Base-by-base conservation (phyloP, 2,113 vertebrate species). In the Chaetorhynchus papuensis region DNA sequence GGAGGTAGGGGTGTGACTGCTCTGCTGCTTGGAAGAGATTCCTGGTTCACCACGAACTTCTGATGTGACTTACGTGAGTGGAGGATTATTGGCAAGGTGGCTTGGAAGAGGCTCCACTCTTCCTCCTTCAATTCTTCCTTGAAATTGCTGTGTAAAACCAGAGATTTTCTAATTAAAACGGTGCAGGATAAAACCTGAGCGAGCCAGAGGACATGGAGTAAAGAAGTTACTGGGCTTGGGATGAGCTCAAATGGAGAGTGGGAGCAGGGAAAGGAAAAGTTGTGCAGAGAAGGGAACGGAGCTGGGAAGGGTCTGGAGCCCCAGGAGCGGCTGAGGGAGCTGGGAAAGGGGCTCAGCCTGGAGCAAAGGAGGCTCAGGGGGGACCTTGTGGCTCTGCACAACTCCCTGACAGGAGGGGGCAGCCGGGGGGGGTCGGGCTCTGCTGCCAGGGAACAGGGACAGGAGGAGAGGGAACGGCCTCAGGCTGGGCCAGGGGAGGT, bases 401-500 rank as follows among this genome's bases (percentile, higher is more conserved):
- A 3, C 1, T 42, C 66, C 68, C 76, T 65, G 76, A 1, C 76
- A 80, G 76, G 76, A 72, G 57, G 42, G 75, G 65, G 37, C 47
- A 70, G 27, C 23, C 1, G 1, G 30, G 24, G 20, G 50, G 20
- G 28, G 9, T 47, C 1, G 18, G 60, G 42, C 3, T 75, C 2
- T 85, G 30, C 24, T 42, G 3, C 5, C 71, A 59, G 53, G 71
- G 37, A 21, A 68, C 57, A 88, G 76, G 42, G 68, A 57, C 59
- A 57, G 68, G 66, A 88, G 35, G 1, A 50, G 59, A 81, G 59
- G 68, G 44, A 57, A 50, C 0, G 1, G 59, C 35, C 57, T 4
- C 66, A 44, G 60, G 15, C 3, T 65, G 35, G 4, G 5, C 15
- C 50, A 37, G 16, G 10, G 33, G 1, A 50, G n/a, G 12, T 0